Evolutionary conservation across 1,140 invertebrate genomes (phyloP), one percentile per base, ranked within the genome.

Genomic region (Macrobrachium nipponense): DNA sequence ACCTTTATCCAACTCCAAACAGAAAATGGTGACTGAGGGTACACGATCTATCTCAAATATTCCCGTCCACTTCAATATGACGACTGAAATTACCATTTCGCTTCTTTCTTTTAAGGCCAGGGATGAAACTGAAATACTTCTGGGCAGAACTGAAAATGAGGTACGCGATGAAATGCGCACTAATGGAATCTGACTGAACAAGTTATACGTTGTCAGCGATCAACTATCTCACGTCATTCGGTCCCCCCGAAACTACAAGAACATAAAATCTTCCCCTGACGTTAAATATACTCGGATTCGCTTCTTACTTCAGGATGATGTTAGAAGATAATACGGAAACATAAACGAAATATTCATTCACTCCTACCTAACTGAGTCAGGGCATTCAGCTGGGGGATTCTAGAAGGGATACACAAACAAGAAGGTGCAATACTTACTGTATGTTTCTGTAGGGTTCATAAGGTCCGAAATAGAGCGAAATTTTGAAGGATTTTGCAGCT

Each of bases 361-460:
- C 20, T 27, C 68, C 68, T 70, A 27, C 23, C 23, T 27, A 43
- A 14, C 18, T 43, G 15, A 15, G 23, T 15, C 17, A 70, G 27
- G 20, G 68, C 68, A 14, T 27, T 27, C 66, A 27, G 36, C 68
- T 27, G 11, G 27, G 27, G 36, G 68, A 70, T 27, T 8, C 68
- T 15, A 51, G 51, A 51, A 51, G 12, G 51, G 51, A 7, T 2
- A 36, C 27, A 36, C 4, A 51, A 51, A 51, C 51, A 51, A 51
- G 51, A 51, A 51, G 51, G 68, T 66, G 23, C 18, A 86, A 79
- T 89, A 89, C 88, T 89, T 78, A 89, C 88, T 89, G 88, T 81
- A 86, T 87, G 77, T 89, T 89, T 85, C 88, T 75, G 88, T 89
- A 89, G 88, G 88, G 88, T 78, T 89, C 88, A 89, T 89, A 89